A percentile compares a stretch with the other conserved stretches of the same genome.
phyloP scores from a whole-genome alignment of 2,113 vertebrate species.

The Chrysemys picta region DNA sequence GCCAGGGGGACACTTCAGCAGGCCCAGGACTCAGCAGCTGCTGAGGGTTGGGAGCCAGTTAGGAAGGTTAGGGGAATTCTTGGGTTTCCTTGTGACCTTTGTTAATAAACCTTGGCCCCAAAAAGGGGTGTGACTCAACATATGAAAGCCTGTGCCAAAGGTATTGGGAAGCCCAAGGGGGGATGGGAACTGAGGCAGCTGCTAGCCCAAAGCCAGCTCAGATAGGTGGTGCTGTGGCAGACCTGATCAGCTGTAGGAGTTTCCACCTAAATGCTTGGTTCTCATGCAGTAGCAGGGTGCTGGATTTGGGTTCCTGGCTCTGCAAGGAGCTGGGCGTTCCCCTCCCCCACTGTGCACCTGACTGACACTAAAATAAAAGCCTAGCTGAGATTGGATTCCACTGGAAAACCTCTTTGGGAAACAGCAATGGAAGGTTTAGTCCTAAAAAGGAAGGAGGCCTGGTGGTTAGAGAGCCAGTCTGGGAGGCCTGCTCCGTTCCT shows the following conservation, averaged over 20 bases:
- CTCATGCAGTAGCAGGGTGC: neutral
- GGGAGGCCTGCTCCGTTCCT: neutral
- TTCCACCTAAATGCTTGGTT: neutral
- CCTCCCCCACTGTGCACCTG: no score
- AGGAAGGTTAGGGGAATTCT: neutral
- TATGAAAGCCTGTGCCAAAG: no score
- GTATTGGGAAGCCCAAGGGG: no score
- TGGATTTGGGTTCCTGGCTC: neutral
- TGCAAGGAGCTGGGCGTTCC: no score
- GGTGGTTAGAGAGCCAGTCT: neutral
- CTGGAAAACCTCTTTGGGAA: neutral
- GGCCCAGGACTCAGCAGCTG: no score
- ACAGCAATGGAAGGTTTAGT: neutral
- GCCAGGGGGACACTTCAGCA: no score
- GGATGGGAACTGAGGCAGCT: no score
- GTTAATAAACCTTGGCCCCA: neutral
- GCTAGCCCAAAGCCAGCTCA: no score
- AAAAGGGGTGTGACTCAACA: no score
- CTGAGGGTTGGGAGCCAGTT: neutral
- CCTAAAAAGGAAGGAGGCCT: neutral
- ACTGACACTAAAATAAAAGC: no score
- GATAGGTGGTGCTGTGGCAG: no score
- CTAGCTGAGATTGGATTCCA: no score
- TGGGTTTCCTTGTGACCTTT: neutral
- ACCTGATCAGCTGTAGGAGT: neutral